Evolutionary conservation across 2,797 vertebrate genomes (phyloP), one percentile per base, ranked within the genome.

Genomic region (Lateolabrax maculatus): DNA sequence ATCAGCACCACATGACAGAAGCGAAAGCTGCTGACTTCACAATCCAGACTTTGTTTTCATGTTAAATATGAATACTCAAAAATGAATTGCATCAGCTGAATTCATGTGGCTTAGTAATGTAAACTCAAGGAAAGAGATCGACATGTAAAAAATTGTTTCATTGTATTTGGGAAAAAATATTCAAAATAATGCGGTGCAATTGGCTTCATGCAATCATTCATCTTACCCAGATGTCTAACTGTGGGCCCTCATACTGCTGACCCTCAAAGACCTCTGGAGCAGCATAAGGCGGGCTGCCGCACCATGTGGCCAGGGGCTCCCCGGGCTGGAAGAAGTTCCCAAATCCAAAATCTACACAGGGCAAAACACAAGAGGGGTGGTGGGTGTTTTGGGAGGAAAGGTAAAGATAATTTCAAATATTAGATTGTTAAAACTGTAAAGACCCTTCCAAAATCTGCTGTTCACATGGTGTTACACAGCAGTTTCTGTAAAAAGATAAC

Each of bases 241-340:
- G 98, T 29, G 98, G 98, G 66, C 98, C 98, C 91, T 99, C 98
- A 8, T 99, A 99, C 73, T 99, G 97, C 85, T 98, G 98, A 44
- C 98, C 98, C 90, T 99, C 98, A 70, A 99, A 99, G 56, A 99
- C 98, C 84, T 99, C 98, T 0, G 98, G 98, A 86, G 98, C 98
- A 60, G 98, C 98, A 0, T 99, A 99, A 0, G 98, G 98, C 19
- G 98, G 98, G 88, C 98, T 99, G 75, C 98, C 98, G 39, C 98
- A 99, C 98, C 98, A 99, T 0, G 98, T 99, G 1, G 96, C 96
- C 89, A 99, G 93, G 66, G 97, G 97, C 90, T 98, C 97, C 25
- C 98, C 98, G 0, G 94, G 96, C 94, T 97, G 96, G 91, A 98
- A 99, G 95, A 99, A 99, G 93, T 99, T 99, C 75, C 98, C 98